These are phyloP conservation scores for Antrozous pallidus DNA, from an alignment of 2,797 vertebrate species.

Conservation along the genomic window DNA sequence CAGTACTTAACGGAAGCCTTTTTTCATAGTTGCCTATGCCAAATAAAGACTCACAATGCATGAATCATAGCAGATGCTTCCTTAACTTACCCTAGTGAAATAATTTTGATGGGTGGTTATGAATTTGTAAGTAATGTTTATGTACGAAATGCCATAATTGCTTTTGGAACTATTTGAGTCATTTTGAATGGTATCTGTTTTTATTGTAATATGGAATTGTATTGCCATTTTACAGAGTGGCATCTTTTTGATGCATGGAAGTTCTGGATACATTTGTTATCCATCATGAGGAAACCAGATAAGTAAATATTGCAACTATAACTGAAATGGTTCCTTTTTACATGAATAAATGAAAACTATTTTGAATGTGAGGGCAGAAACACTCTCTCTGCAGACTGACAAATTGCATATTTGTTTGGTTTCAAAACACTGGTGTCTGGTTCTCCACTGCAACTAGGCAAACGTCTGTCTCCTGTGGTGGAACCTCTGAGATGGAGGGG, in stretches of 20 bases:
- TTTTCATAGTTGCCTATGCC: slow-evolving; percentile 28
- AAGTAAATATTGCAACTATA: slow-evolving; percentile 65
- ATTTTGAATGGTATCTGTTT: slow-evolving; percentile 74
- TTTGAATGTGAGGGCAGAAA: slow-evolving; percentile 63
- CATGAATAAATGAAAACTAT: slow-evolving; percentile 68
- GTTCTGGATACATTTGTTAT: slow-evolving; percentile 76
- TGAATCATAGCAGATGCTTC: slow-evolving; percentile 54
- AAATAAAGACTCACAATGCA: slow-evolving; percentile 65
- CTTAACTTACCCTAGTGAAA: slow-evolving; percentile 64
- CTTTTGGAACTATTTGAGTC: slow-evolving; percentile 69
- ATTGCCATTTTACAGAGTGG: slow-evolving; percentile 70
- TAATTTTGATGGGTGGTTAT: slow-evolving; percentile 71
- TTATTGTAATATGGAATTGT: slow-evolving; percentile 72
- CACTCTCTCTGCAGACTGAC: slow-evolving; percentile 60
- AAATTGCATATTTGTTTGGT: slow-evolving; percentile 70
- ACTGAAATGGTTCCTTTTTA: slow-evolving; percentile 71
- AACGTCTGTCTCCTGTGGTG: slow-evolving; percentile 35
- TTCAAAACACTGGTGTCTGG: slow-evolving; percentile 46
- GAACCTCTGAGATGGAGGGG: not conserved
- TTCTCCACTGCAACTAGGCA: slow-evolving; percentile 12
- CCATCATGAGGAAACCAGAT: slow-evolving; percentile 76
- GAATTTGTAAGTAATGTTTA: slow-evolving; percentile 72
- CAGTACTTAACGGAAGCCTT: slow-evolving; percentile 39
- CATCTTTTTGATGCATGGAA: slow-evolving; percentile 73
- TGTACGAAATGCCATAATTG: slow-evolving; percentile 73